phyloP scores from a whole-genome alignment of 2,797 vertebrate species.

The Bryconaethiops microstoma region DNA sequence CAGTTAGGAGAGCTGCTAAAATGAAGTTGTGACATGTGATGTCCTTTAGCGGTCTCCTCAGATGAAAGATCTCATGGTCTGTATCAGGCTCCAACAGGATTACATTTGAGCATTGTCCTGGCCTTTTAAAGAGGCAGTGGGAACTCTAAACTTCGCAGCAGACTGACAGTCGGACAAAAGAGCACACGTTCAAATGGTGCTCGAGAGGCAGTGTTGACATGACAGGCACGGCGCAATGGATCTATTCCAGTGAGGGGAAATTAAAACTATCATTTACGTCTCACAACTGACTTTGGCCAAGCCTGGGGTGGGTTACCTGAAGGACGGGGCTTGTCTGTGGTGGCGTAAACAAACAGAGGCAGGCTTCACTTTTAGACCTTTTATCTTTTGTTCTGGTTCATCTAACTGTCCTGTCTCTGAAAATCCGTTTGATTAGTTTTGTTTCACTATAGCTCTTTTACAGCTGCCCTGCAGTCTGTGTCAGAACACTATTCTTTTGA shows the following conservation, averaged over 20 bases:
- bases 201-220: slow-evolving; percentile 51
- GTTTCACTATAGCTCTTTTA: neutral
- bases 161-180: slow-evolving; percentile 50
- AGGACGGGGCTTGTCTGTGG: slow-evolving; percentile 21
- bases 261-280: slow-evolving; percentile 48
- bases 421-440: neutral
- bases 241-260: slow-evolving; percentile 40
- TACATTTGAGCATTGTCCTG: slow-evolving; percentile 74
- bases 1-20: slow-evolving; percentile 11
- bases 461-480: neutral
- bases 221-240: slow-evolving; percentile 36
- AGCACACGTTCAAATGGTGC: slow-evolving; percentile 44
- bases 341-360: slow-evolving; percentile 27
- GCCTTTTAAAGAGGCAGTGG: slow-evolving; percentile 62
- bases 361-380: too few species aligned
- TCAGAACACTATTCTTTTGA: neutral
- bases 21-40: slow-evolving; percentile 43
- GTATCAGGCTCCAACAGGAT: slow-evolving; percentile 74
- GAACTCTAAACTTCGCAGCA: slow-evolving; percentile 70
- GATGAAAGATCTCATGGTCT: slow-evolving; percentile 44
- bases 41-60: slow-evolving; percentile 26
- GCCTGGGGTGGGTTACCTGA: slow-evolving; percentile 16
- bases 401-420: neutral
- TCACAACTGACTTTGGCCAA: slow-evolving; percentile 30
- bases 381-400: neutral